Base-by-base conservation (phyloP, 2,797 vertebrate genomes). In the Alauda arvensis region DNA sequence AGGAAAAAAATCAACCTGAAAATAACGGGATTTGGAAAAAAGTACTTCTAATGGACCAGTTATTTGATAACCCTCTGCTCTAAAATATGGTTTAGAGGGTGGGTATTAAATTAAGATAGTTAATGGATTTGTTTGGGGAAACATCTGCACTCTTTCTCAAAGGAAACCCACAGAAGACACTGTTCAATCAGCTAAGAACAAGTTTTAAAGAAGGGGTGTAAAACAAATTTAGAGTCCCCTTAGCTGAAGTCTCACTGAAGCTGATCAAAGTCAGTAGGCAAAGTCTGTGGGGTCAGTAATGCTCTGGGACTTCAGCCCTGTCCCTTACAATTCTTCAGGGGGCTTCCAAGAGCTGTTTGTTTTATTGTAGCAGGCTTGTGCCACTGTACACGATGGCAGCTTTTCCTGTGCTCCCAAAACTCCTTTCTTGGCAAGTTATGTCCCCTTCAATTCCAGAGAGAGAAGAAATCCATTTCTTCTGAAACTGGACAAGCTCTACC, bases 341-440 rank as follows among this genome's bases (percentile, higher is more conserved):
- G 3, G 40, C 8, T 14, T 72, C 51, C 63, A 34, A 25, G 42
- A 53, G 46, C 11, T 46, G 8, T 42, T 87, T 1, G 3, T 31
- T 63, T 72, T 11, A 24, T 28, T 37, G 25, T 3, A 37, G 28
- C 24, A 13, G 6, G 1, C 8, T 61, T 53, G n/a, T 31, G 46
- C 20, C 51, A 12, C 14, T 65, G 20, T 8, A 28, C 0, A 0
- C 0, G 0, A 29, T 4, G 19, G 5, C 21, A 61, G 16, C 13
- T 72, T 55, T 66, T 62, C 14, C 31, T 34, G 14, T 4, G 31
- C 17, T 70, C 42, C 52, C 33, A 66, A 57, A 55, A 12, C 16
- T 46, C 18, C 28, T 55, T 53, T 62, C 17, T 29, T 43, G 29
- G 13, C 14, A 65, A 59, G 18, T 19, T 29, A 12, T 2, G 5